Conservation (phyloP, 2,113 vertebrate species). For the Otus sunia region DNA sequence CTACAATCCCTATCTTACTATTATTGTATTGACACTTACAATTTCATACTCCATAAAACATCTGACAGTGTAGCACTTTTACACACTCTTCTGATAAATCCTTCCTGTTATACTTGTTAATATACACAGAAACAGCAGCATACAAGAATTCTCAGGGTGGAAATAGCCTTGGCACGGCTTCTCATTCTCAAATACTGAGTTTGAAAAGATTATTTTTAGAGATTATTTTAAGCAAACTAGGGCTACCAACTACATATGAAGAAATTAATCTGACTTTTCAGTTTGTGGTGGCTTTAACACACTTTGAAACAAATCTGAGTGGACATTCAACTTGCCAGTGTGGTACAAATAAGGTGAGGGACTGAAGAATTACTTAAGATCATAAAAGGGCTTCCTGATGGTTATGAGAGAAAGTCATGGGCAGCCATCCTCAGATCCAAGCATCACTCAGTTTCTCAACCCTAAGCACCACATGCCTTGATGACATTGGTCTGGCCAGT, state of each 20-base stretch:
- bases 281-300: not conserved
- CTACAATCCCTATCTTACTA: not conserved
- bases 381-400: not conserved
- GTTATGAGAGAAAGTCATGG: not conserved
- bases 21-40: conserved; percentile 22
- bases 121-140: not conserved
- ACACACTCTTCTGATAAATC: not conserved
- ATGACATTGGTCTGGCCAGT: not conserved
- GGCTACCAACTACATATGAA: not conserved
- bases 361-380: not conserved
- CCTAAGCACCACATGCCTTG: not conserved
- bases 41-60: conserved; percentile 60
- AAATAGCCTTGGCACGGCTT: not conserved
- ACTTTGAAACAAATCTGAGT: not conserved
- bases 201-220: not conserved
- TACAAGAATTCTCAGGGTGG: not conserved
- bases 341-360: not conserved
- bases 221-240: not conserved
- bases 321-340: not conserved
- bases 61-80: conserved; percentile 34
- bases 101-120: not conserved
- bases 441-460: not conserved
- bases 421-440: not conserved
- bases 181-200: not conserved
- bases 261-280: not conserved